A percentile compares a stretch with the other conserved stretches of the same genome.
Evolutionary conservation across 2,888 invertebrate species (phyloP).

Genomic region (Tetranychus truncatus): DNA sequence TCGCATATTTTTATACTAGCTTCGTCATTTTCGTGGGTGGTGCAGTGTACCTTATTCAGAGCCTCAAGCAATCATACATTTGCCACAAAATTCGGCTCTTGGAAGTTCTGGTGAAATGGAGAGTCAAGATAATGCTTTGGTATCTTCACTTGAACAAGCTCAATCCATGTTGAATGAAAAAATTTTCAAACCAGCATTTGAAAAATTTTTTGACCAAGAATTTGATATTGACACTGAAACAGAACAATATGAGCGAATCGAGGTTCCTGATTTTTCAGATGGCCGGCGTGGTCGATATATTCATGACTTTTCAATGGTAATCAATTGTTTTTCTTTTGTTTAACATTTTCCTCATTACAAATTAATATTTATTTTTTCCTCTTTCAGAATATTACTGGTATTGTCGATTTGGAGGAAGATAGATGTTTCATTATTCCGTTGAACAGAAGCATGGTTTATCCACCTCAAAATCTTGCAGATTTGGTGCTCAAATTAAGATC

Average conservation of each 20-base stretch:
- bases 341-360: no score
- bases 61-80: background rate
- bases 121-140: background rate
- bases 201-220: slow-evolving; percentile 49
- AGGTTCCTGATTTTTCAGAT: slow-evolving; percentile 62
- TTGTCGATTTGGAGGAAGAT: slow-evolving; percentile 51
- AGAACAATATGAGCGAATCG: slow-evolving; percentile 60
- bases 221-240: slow-evolving; percentile 56
- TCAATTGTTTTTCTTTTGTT: slow-evolving; percentile 27
- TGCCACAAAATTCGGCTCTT: background rate
- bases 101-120: background rate
- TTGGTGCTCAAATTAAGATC: slow-evolving; percentile 54
- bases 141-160: background rate
- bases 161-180: background rate
- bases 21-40: slow-evolving; percentile 47
- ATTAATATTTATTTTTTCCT: background rate
- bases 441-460: slow-evolving; percentile 53
- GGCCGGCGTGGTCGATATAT: slow-evolving; percentile 66
- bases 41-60: slow-evolving; percentile 45
- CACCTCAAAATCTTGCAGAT: slow-evolving; percentile 60
- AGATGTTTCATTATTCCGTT: slow-evolving; percentile 81
- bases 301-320: slow-evolving; percentile 66
- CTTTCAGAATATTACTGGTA: slow-evolving; percentile 49
- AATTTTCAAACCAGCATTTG: slow-evolving; percentile 4
- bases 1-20: slow-evolving; percentile 28